Conservation (phyloP, 2,888 invertebrate species). For the Eristalis arbustorum region DNA sequence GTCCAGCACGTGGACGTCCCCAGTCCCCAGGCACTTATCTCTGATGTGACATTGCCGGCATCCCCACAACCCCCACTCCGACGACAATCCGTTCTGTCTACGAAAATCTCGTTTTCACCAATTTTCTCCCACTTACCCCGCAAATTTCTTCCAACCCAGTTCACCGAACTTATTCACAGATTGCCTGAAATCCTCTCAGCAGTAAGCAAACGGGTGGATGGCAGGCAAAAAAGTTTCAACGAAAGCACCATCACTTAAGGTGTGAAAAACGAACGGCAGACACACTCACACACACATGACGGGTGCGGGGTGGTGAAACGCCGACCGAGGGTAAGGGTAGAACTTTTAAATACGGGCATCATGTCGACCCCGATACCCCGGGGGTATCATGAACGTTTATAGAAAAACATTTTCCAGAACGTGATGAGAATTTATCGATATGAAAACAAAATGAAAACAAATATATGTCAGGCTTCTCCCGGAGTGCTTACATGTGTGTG, state of each 20-base stretch:
- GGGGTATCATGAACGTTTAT: conserved; percentile 65
- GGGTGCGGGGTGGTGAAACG: conserved; percentile 1
- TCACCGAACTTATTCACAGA: conserved; percentile 27
- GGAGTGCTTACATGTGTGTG: not conserved
- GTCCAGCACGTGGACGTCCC: not conserved
- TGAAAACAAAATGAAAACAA: conserved; percentile 48
- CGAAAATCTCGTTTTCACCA: not conserved
- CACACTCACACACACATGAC: not conserved
- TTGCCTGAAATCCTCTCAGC: conserved; percentile 45
- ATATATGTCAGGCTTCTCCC: conserved; percentile 34
- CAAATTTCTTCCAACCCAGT: not conserved
- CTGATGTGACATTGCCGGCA: not conserved
- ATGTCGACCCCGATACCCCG: conserved; percentile 31
- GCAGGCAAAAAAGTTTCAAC: not conserved
- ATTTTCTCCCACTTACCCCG: not conserved
- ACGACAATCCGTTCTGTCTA: not conserved
- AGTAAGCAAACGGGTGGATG: conserved; percentile 24
- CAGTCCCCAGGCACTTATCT: not conserved
- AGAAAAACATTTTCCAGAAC: conserved; percentile 66
- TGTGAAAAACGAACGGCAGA: not conserved
- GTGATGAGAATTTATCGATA: conserved; percentile 69
- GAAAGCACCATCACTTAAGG: not conserved
- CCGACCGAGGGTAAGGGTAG: conserved; percentile 43
- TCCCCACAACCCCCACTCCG: not conserved
- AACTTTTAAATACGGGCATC: conserved; percentile 38